Percentiles rank a stretch among this genome's conserved stretches.
Conservation (phyloP, 2,888 invertebrate genomes). For the Gnatocerus cornutus region DNA sequence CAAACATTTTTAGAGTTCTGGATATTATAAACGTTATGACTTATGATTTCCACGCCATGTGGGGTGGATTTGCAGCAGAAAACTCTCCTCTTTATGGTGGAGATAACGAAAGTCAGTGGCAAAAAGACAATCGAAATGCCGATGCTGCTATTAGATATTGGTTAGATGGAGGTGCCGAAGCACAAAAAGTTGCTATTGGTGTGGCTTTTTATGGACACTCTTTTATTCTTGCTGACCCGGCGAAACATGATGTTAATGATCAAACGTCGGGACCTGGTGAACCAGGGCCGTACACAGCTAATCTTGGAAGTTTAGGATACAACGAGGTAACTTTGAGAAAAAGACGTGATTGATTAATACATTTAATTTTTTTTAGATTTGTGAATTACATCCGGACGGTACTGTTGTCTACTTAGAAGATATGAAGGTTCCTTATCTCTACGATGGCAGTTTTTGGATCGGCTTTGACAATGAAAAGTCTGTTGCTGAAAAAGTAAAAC, state of each 20-base stretch:
- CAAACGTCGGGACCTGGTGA: constrained; percentile 40
- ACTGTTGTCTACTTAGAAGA: constrained; percentile 55
- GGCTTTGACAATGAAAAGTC: constrained; percentile 12
- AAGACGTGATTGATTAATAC: background rate
- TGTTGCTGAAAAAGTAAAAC: constrained; percentile 6
- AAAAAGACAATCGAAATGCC: constrained; percentile 43
- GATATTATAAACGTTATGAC: constrained; percentile 73
- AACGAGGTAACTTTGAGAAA: constrained; percentile 43
- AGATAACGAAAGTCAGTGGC: constrained; percentile 50
- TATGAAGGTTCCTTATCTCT: constrained; percentile 56
- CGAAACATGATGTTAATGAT: constrained; percentile 36
- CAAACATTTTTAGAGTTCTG: constrained; percentile 62
- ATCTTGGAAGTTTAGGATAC: constrained; percentile 42
- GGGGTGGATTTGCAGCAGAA: constrained; percentile 75
- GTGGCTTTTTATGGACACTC: constrained; percentile 46
- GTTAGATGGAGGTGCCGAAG: constrained; percentile 45
- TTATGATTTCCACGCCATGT: constrained; percentile 79
- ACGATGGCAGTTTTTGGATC: constrained; percentile 29
- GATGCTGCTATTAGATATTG: constrained; percentile 46
- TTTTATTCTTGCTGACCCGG: constrained; percentile 25
- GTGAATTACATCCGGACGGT: constrained; percentile 52
- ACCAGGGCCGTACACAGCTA: constrained; percentile 42
- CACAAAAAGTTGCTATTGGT: constrained; percentile 46
- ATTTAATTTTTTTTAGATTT: constrained; percentile 45
- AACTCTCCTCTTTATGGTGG: constrained; percentile 48